Evolutionary conservation across 2,888 invertebrate species (phyloP), one percentile per base, ranked within the genome.

Genomic region (Achlya flavicornis): DNA sequence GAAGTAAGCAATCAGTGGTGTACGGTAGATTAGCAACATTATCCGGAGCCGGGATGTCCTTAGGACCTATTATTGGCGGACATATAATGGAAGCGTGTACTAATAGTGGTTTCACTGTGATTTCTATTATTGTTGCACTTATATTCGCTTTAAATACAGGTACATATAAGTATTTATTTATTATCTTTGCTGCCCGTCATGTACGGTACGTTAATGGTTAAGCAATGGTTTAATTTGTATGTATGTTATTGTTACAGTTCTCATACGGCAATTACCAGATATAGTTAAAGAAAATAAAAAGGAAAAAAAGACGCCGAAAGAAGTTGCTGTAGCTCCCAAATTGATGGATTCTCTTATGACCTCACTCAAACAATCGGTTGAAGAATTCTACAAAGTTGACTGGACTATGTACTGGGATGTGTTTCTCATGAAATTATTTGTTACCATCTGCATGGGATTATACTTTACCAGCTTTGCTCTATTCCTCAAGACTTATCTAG

Each of bases 31-130:
- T 95, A 64, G 94, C 94, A 68, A 95, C 96, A 10, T 88, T 95
- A 32, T 94, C 95, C 33, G 94, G 94, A 63, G 75, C 95, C 10
- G 96, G 96, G 46, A 95, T 96, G 82, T 94, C 95, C 11, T 63
- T 96, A 19, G 96, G 96, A 4, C 96, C 96, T 0, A 85, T 94
- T 26, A 84, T 96, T 35, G 95, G 95, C 10, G 96, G 96, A 0
- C 95, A 95, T 76, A 78, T 95, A 58, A 89, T 91, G 32, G 94
- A 95, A 78, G 78, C 77, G 8, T 80, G 74, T 46, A 87, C 88
- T 32, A 70, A 78, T 43, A 83, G 92, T 79, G 95, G 95, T 41
- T 95, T 95, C 77, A 83, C 80, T 14, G 87, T 92, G 63, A 87
- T 94, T 58, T 92, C 94, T 53, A 58, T 58, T n/a, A 66, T 78